phyloP scores from a whole-genome alignment of 2,113 vertebrate genomes.

The Sterrhoptilus dennistouni region DNA sequence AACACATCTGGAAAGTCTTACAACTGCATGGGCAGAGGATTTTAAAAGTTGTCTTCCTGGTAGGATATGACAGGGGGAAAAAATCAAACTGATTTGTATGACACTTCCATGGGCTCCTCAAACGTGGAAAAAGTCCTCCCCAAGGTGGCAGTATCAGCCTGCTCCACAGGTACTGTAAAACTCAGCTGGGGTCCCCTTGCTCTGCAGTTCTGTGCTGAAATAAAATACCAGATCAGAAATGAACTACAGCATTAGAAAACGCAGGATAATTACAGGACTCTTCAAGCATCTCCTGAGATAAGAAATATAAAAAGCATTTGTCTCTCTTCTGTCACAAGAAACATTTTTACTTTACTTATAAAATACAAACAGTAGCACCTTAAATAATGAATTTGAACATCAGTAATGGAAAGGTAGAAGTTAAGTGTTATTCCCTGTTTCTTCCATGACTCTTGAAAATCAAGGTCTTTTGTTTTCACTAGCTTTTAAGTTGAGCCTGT shows the following conservation, averaged over 20 bases:
- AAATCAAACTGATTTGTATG: conserved; percentile 7
- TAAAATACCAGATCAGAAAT: background rate
- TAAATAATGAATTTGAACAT: background rate
- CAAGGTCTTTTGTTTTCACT: background rate
- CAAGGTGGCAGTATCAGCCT: conserved; percentile 75
- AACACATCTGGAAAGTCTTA: conserved; percentile 58
- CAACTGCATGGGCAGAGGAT: background rate
- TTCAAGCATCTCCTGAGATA: background rate
- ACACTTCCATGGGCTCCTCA: background rate
- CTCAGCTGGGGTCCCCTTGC: background rate
- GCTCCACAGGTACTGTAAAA: conserved; percentile 47
- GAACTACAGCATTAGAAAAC: background rate
- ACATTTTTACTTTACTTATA: background rate
- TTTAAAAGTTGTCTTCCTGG: conserved; percentile 50
- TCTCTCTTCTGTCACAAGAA: background rate
- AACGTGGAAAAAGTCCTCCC: conserved; percentile 42
- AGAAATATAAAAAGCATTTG: background rate
- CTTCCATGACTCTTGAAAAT: background rate
- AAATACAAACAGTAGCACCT: background rate
- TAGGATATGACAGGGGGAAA: background rate
- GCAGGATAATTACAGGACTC: background rate
- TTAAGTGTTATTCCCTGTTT: background rate
- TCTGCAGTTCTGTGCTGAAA: background rate
- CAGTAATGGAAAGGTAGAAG: background rate
- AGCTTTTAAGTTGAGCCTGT: background rate